Base-by-base conservation (phyloP, 2,113 vertebrate genomes). In the Muntiacus reevesi region DNA sequence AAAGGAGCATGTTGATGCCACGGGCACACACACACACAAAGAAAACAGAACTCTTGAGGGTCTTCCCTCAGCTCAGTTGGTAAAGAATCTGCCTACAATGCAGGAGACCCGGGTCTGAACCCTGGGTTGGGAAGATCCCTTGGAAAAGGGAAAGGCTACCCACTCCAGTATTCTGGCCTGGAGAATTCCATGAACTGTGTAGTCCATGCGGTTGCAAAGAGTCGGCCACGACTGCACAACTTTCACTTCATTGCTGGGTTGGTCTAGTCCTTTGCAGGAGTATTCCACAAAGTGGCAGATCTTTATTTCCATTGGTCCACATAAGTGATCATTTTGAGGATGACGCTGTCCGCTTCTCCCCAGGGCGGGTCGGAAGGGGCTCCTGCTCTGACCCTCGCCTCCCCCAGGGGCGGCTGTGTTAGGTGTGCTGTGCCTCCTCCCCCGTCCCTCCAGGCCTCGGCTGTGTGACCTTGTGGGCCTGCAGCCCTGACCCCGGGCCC, bases 161-260 rank as follows among this genome's bases (percentile, higher is more conserved):
- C 19, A 3, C n/a, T 71, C n/a, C n/a, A 6, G 67, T 23, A 2
- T 40, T 71, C 67, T 71, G 67, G 19, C n/a, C 67, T 71, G 67
- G 67, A 40, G 67, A 71, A 21, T n/a, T 23, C n/a, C 67, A 2
- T 21, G n/a, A 23, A 6, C n/a, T 12, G 67, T n/a, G n/a, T 6
- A 36, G n/a, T 11, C 64, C 9, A 0, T 12, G n/a, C n/a, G 64
- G n/a, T 21, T 23, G n/a, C n/a, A 6, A 11, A 36, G 67, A 23
- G n/a, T 71, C 10, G 2, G n/a, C n/a, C 67, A 3, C 1, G n/a
- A 6, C 19, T 23, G 67, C 6, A 19, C 10, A 2, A 23, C 67
- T 36, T 12, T 36, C 5, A 13, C 67, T 40, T 36, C 67, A 23
- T 10, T 12, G 67, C 67, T 40, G 64, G 78, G 40, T 15, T 55